Evolutionary conservation across 2,888 invertebrate genomes (phyloP).

Genomic region (Tetheella fluctuosa): DNA sequence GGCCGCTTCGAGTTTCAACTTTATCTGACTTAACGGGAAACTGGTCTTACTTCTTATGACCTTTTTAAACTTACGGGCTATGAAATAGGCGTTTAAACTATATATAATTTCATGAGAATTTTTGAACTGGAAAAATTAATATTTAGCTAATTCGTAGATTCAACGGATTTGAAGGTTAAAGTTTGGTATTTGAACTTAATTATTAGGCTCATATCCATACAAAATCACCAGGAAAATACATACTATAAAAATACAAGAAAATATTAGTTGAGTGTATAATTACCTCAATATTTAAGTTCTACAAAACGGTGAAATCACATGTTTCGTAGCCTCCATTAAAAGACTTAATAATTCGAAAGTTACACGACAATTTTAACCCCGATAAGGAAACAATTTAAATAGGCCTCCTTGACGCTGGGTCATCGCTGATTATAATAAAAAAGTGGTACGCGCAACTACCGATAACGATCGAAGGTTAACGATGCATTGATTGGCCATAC

Average conservation of each 20-base stretch:
- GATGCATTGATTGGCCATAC: constrained; percentile 45
- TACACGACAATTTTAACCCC: constrained; percentile 48
- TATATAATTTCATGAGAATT: neutral
- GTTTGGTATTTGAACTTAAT: too few relatives aligned
- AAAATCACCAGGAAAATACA: too few relatives aligned
- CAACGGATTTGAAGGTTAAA: too few relatives aligned
- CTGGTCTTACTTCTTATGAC: constrained; percentile 56
- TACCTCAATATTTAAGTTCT: too few relatives aligned
- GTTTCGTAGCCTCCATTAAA: constrained; percentile 34
- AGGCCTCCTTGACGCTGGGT: constrained; percentile 35
- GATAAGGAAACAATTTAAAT: constrained; percentile 56
- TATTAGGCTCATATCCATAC: too few relatives aligned
- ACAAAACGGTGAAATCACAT: neutral
- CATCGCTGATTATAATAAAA: constrained; percentile 30
- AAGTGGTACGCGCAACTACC: constrained; percentile 19
- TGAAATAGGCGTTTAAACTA: constrained; percentile 28
- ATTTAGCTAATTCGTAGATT: too few relatives aligned
- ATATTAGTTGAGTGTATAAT: too few relatives aligned
- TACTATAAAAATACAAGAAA: too few relatives aligned
- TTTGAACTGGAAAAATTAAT: neutral
- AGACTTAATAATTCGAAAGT: constrained; percentile 68
- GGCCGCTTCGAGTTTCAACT: constrained; percentile 59
- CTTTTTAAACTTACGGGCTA: constrained; percentile 43
- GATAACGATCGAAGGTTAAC: constrained; percentile 37
- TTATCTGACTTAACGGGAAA: constrained; percentile 65